Base-by-base conservation (phyloP, 2,797 vertebrate species). In the Sebastes matsubarae region DNA sequence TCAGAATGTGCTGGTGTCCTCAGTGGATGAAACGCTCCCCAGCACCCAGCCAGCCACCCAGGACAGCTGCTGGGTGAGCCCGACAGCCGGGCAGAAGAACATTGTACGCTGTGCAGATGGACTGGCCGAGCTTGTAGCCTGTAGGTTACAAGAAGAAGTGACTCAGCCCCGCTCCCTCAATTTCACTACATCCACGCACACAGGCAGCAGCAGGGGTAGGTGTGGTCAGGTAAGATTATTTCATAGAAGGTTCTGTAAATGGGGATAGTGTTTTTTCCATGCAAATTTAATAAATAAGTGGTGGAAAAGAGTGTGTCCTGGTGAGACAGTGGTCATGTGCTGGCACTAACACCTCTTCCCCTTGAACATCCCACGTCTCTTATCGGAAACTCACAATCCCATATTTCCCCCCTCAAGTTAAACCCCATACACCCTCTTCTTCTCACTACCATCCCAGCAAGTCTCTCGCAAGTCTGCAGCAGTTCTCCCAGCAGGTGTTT, bases 401-500 rank as follows among this genome's bases (percentile, higher is more conserved):
- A 69, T 25, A 13, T 55, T 24, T 55, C 2, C 5, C 18, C 10
- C 29, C 14, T 42, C 52, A 58, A 29, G 7, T 42, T 11, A 57
- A 52, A 72, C 72, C 22, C 8, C 18, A 8, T 9, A n/a, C 29
- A 22, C 11, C n/a, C 3, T 76, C 29, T 18, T 32, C 27, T 29
- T 29, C 24, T 25, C 32, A 18, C 50, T 60, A 10, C 10, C 18
- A 38, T 27, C 8, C 34, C 20, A 58, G 30, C 75, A 68, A 59
- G 50, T 68, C 27, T 38, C 36, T 38, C 36, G 2, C 5, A 38
- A 38, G 38, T 79, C 77, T 55, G 46, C 69, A 79, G 73, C 32
- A 75, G 20, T 73, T 79, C 68, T 50, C 79, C 61, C 74, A 74
- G 89, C 65, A 73, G 72, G 83, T 69, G 55, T 64, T 61, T 64